Evolutionary conservation across 2,113 vertebrate genomes (phyloP).

Genomic region (Dasypus novemcinctus): DNA sequence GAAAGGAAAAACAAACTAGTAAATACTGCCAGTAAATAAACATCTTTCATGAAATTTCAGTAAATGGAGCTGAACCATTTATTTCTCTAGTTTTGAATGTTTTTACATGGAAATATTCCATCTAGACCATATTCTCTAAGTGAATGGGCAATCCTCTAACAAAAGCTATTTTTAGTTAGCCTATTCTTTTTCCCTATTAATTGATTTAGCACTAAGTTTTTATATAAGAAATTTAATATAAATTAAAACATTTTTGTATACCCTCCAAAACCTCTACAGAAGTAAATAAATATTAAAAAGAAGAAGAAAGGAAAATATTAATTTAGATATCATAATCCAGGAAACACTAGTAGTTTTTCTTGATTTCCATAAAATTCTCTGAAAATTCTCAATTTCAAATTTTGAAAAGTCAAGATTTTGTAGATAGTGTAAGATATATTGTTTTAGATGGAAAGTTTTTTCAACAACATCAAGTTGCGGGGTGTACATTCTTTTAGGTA

Average conservation of each 20-base stretch:
- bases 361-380: neutral
- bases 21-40: neutral
- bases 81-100: constrained; percentile 12
- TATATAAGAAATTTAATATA: neutral
- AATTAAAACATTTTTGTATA: neutral
- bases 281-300: neutral
- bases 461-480: neutral
- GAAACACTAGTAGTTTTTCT: neutral
- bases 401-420: neutral
- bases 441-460: neutral
- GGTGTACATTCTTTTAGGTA: neutral
- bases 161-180: neutral
- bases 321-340: neutral
- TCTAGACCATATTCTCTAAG: neutral
- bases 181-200: neutral
- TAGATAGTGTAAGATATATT: neutral
- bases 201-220: neutral
- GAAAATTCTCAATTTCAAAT: neutral
- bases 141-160: neutral
- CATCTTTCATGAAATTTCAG: neutral
- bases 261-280: neutral
- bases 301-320: neutral
- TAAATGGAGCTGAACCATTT: neutral
- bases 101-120: neutral
- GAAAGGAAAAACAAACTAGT: neutral